These are phyloP conservation scores for Nysson spinosus DNA, from an alignment of 2,888 invertebrate genomes.

Conservation along the genomic window DNA sequence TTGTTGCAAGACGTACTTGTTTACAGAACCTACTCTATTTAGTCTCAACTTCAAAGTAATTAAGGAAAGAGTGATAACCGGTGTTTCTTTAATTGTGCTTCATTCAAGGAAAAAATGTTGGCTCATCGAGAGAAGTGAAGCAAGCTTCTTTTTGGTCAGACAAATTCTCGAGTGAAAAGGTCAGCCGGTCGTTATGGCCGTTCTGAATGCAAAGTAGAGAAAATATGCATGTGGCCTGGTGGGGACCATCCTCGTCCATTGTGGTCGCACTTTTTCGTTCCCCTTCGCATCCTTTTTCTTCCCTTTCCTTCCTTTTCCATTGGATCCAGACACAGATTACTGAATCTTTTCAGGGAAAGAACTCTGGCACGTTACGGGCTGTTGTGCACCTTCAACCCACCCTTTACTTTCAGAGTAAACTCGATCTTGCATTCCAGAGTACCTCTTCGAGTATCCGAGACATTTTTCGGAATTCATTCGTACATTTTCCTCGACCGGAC, in stretches of 20 bases:
- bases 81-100: no score
- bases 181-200: constrained; percentile 34
- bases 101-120: no score
- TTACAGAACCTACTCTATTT: no score
- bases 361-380: constrained; percentile 5
- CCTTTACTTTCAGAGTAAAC: constrained; percentile 10
- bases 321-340: constrained; percentile 32
- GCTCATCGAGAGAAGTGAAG: no score
- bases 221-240: constrained; percentile 36
- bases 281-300: not conserved
- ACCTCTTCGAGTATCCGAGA: not conserved
- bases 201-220: constrained; percentile 44
- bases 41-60: no score
- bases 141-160: no score
- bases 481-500: no score
- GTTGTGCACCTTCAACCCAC: constrained; percentile 6
- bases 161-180: constrained; percentile 17
- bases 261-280: not conserved
- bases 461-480: not conserved
- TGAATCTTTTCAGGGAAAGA: constrained; percentile 35
- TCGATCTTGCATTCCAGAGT: constrained; percentile 15
- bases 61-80: no score
- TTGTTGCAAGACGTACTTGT: no score
- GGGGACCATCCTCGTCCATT: constrained; percentile 41
- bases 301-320: constrained; percentile 1